A percentile compares a stretch with the other conserved stretches of the same genome.
These are phyloP conservation scores for Pelobates fuscus DNA, from an alignment of 2,113 vertebrate genomes.

Conservation along the genomic window DNA sequence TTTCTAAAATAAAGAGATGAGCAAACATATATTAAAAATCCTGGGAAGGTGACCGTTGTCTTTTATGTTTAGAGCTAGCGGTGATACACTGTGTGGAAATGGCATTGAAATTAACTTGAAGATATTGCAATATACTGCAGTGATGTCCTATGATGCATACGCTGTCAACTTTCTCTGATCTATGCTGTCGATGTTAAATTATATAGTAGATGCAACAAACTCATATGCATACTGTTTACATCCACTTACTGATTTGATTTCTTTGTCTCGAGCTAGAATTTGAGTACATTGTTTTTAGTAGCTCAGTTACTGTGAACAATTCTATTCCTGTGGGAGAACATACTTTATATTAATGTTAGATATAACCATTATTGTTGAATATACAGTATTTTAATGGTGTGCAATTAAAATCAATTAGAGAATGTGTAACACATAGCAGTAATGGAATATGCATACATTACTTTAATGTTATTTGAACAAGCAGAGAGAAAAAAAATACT, in stretches of 20 bases:
- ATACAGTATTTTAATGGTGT: slow-evolving; percentile 38
- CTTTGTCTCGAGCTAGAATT: slow-evolving; percentile 1
- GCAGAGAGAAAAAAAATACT: neutral
- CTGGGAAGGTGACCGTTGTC: too few species aligned
- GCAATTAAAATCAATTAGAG: slow-evolving; percentile 41
- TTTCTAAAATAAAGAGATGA: too few species aligned
- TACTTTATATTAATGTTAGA: slow-evolving; percentile 37
- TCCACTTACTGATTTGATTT: neutral
- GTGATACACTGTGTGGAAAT: too few species aligned
- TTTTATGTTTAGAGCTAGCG: too few species aligned
- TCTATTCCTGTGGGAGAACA: neutral
- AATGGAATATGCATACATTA: slow-evolving; percentile 4
- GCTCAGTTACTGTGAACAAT: neutral
- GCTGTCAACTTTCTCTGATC: too few species aligned
- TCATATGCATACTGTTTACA: too few species aligned
- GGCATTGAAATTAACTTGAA: too few species aligned
- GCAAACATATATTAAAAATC: too few species aligned
- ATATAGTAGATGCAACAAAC: too few species aligned
- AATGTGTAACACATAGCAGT: neutral
- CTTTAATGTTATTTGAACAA: neutral
- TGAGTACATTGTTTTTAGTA: slow-evolving; percentile 21
- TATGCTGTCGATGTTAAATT: too few species aligned
- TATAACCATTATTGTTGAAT: slow-evolving; percentile 37
- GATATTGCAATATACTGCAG: too few species aligned
- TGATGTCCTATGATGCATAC: too few species aligned